These are phyloP conservation scores for Hydractinia symbiolongicarpus DNA, from an alignment of 30 jellyfish, hydroid and myxozoan genomes.

Conservation along the genomic window DNA sequence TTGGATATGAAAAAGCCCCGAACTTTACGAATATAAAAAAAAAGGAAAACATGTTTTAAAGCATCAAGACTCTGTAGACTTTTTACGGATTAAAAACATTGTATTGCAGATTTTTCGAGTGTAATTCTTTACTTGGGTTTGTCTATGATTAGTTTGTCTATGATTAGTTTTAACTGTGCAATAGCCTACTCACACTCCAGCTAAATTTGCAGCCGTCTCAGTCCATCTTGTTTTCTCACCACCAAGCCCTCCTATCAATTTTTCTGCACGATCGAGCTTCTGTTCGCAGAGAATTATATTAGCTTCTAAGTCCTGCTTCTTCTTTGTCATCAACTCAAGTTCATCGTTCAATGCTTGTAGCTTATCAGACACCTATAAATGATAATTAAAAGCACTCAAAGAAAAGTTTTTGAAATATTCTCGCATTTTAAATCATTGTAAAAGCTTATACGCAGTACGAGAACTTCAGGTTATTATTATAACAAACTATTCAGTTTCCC, in stretches of 20 bases:
- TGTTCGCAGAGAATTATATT: constrained; percentile 77
- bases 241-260: constrained; percentile 93
- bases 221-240: constrained; percentile 98
- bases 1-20: background rate
- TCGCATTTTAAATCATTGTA: too few relatives aligned
- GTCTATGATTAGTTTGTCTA: too few relatives aligned
- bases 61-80: too few relatives aligned
- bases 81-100: too few relatives aligned
- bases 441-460: too few relatives aligned
- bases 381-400: background rate
- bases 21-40: background rate
- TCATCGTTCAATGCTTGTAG: constrained; percentile 82
- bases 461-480: too few relatives aligned
- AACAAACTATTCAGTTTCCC: background rate
- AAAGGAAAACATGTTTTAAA: background rate
- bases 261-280: constrained; percentile 92
- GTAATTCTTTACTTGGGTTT: too few relatives aligned
- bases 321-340: constrained; percentile 64
- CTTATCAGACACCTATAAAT: constrained; percentile 73
- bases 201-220: constrained; percentile 82
- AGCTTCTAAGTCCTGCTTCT: constrained; percentile 88
- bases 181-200: constrained; percentile 52
- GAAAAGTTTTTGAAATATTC: too few relatives aligned
- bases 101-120: too few relatives aligned
- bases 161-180: background rate